These are phyloP conservation scores for Daubentonia madagascariensis DNA, from an alignment of 2,113 vertebrate genomes.

Conservation along the genomic window DNA sequence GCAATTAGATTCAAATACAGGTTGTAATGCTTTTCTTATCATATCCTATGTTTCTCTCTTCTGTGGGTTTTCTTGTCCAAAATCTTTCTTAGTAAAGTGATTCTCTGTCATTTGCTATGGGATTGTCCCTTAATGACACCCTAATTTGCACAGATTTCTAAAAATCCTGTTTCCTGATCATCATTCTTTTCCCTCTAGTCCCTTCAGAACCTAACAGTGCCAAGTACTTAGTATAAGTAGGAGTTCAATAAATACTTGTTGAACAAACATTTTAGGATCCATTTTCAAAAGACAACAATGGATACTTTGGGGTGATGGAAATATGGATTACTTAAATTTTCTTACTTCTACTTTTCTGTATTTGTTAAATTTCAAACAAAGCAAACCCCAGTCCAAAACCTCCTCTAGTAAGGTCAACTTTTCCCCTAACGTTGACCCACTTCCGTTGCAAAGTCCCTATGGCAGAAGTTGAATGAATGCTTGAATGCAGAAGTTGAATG, in stretches of 20 bases:
- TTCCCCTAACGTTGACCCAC: not conserved
- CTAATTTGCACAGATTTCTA: not conserved
- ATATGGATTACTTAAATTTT: not conserved
- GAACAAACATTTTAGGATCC: not conserved
- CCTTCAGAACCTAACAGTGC: not conserved
- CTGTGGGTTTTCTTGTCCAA: not conserved
- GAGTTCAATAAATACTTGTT: not conserved
- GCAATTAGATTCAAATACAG: not conserved
- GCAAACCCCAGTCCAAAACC: not conserved
- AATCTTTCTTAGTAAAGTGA: not conserved
- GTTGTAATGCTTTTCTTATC: not conserved
- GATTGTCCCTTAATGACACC: not conserved
- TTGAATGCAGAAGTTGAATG: no score
- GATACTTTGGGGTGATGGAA: not conserved
- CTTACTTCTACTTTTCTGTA: not conserved
- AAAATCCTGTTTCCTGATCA: not conserved
- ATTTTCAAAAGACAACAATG: not conserved
- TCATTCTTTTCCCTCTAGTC: not conserved
- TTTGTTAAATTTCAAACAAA: conserved; percentile 19
- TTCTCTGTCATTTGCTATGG: not conserved
- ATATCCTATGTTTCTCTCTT: not conserved
- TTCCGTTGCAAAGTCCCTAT: not conserved
- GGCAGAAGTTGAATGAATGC: not conserved
- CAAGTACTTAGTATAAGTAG: not conserved
- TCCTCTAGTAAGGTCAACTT: not conserved